phyloP scores from a whole-genome alignment of 2,888 invertebrate species.

The Prosapia bicincta region DNA sequence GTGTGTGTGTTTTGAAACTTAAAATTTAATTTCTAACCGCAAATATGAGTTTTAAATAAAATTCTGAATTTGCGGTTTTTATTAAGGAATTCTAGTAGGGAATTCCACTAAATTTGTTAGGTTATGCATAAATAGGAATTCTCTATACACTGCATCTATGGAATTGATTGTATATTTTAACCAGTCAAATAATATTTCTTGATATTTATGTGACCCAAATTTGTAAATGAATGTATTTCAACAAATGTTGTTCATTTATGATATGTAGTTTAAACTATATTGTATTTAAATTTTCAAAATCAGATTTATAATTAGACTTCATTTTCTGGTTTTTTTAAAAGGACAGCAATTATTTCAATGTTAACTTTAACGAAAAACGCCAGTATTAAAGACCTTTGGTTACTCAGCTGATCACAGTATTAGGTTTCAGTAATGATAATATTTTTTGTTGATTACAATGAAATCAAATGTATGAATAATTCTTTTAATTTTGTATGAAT shows the following conservation, averaged over 20 bases:
- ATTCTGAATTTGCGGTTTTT: not conserved
- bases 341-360: not conserved
- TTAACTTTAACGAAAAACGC: too few relatives aligned
- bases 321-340: not conserved
- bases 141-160: conserved; percentile 20
- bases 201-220: not conserved
- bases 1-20: too few relatives aligned
- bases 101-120: not conserved
- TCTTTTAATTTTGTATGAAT: too few relatives aligned
- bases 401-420: too few relatives aligned
- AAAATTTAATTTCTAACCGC: not conserved
- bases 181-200: too few relatives aligned
- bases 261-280: not conserved
- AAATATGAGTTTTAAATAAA: not conserved
- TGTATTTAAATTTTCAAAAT: not conserved
- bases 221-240: not conserved
- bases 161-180: conserved; percentile 15
- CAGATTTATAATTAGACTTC: not conserved
- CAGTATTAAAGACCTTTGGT: too few relatives aligned
- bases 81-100: not conserved
- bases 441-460: too few relatives aligned
- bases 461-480: too few relatives aligned
- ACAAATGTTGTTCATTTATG: not conserved
- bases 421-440: too few relatives aligned
- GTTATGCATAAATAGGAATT: not conserved